A percentile compares a stretch with the other conserved stretches of the same genome.
Evolutionary conservation across 2,888 invertebrate genomes (phyloP).

Genomic region (Nysson spinosus): DNA sequence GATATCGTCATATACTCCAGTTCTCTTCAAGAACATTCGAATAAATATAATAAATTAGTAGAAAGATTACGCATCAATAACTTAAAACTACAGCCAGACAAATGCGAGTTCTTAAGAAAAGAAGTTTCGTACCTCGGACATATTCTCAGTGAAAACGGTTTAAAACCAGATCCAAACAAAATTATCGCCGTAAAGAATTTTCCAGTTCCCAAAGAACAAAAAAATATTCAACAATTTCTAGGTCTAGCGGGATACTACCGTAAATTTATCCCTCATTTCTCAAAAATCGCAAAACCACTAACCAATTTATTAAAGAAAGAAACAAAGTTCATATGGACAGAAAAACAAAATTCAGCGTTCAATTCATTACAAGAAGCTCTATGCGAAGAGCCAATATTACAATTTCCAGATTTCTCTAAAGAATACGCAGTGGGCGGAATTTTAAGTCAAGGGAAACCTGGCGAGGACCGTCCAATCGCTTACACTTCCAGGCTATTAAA

Average conservation of each 20-base stretch:
- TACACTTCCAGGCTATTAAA: constrained; percentile 2
- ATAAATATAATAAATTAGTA: too few species aligned
- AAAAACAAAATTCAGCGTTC: too few species aligned
- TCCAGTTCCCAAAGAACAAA: neutral
- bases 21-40: too few species aligned
- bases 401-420: constrained; percentile 4
- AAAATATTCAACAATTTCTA: constrained; percentile 7
- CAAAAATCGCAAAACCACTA: neutral
- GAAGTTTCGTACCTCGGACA: constrained; percentile 14
- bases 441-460: neutral
- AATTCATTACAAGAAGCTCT: neutral
- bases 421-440: neutral
- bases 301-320: too few species aligned
- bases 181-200: neutral
- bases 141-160: too few species aligned
- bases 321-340: too few species aligned
- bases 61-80: too few species aligned
- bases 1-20: too few species aligned
- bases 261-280: neutral
- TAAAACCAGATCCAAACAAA: constrained; percentile 15
- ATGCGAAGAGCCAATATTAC: neutral
- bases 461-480: too few species aligned
- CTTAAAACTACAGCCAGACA: neutral
- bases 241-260: constrained; percentile 12
- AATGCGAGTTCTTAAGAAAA: constrained; percentile 11